These are phyloP conservation scores for Crambe crambe DNA, from an alignment of 37 sponge, comb jelly and placozoan genomes.

Conservation along the genomic window DNA sequence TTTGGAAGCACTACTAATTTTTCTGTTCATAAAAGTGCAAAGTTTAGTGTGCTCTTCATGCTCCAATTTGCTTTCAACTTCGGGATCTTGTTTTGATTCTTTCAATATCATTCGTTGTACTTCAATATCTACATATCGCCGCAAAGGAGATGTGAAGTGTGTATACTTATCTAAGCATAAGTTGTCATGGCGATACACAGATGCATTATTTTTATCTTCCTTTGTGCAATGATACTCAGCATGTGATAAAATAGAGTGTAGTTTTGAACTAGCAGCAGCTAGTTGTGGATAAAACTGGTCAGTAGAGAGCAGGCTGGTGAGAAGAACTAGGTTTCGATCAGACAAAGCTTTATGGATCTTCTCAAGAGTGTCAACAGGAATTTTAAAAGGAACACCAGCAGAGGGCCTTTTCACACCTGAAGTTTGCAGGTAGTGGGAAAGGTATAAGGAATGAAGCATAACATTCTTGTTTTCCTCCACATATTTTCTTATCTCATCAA, in stretches of 20 bases:
- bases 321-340: neutral
- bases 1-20: constrained; percentile 7
- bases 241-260: neutral
- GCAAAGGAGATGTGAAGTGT: constrained; percentile 74
- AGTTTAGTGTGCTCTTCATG: constrained; percentile 6
- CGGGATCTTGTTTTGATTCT: neutral
- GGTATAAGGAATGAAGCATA: constrained; percentile 5
- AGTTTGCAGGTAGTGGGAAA: neutral
- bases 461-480: neutral
- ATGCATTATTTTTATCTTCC: constrained; percentile 8
- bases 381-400: too few relatives aligned
- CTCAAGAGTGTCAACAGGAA: neutral
- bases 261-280: constrained; percentile 3
- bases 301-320: constrained; percentile 18
- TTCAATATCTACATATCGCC: constrained; percentile 66
- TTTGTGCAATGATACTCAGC: constrained; percentile 49
- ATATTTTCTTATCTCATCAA: neutral
- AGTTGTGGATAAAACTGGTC: constrained; percentile 53
- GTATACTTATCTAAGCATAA: constrained; percentile 46
- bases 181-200: constrained; percentile 32
- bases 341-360: neutral
- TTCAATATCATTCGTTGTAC: constrained; percentile 45
- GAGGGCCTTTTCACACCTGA: neutral
- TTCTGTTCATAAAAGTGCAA: constrained; percentile 26
- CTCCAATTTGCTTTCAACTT: neutral